phyloP scores from a whole-genome alignment of 2,797 vertebrate species.

The Crotalus adamanteus region DNA sequence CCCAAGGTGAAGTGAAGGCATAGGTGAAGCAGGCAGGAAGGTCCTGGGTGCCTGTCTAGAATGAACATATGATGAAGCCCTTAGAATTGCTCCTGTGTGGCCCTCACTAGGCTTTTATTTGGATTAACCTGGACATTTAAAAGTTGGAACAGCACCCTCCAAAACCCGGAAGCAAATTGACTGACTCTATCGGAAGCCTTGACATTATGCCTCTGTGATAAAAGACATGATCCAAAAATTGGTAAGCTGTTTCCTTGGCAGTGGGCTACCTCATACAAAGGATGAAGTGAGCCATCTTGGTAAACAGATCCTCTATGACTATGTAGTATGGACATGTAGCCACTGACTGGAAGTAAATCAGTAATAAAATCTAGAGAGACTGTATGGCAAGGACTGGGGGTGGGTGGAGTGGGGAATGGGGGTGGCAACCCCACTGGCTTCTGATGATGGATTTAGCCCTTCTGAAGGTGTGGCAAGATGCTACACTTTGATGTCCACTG shows the following conservation, averaged over 20 bases:
- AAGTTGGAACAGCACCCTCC: neutral
- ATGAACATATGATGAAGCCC: neutral
- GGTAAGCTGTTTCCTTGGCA: neutral
- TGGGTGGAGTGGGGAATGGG: neutral
- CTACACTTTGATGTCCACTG: neutral
- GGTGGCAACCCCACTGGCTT: neutral
- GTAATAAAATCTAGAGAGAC: neutral
- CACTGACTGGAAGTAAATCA: neutral
- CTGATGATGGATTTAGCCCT: neutral
- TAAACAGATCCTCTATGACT: neutral
- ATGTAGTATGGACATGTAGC: neutral
- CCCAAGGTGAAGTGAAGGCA: neutral
- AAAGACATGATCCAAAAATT: neutral
- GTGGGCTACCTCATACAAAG: neutral
- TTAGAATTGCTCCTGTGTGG: neutral
- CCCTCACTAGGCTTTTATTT: neutral
- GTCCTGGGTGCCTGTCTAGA: neutral
- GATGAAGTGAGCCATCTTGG: neutral
- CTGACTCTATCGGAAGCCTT: neutral
- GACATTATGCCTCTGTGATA: neutral
- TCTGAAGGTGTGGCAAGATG: neutral
- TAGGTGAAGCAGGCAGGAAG: neutral
- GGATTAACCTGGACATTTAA: neutral
- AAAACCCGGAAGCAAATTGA: neutral
- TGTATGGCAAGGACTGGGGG: neutral